phyloP scores from a whole-genome alignment of 92 coral and sea anemone genomes.

The Actinernus sp. region DNA sequence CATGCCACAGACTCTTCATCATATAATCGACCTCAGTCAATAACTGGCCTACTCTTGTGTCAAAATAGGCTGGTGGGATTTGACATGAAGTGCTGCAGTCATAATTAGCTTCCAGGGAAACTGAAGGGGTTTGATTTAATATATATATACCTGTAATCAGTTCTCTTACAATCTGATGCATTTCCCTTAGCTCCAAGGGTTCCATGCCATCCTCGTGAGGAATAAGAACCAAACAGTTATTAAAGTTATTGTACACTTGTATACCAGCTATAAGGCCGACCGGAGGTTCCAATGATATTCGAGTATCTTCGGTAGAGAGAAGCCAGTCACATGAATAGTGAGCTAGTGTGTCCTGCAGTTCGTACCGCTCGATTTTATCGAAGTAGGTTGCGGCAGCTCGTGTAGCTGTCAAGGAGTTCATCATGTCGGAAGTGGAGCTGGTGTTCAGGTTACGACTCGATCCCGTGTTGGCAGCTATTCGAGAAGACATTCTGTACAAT shows the following conservation, averaged over 20 bases:
- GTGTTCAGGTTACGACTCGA: conserved; percentile 6
- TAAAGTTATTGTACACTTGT: conserved; percentile 77
- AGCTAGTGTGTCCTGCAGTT: conserved; percentile 95
- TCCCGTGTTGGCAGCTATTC: not conserved
- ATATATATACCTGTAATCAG: conserved; percentile 86
- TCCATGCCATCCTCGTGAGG: conserved; percentile 88
- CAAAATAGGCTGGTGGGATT: conserved; percentile 94
- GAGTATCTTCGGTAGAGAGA: conserved; percentile 94
- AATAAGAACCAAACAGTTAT: conserved; percentile 82
- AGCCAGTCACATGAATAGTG: conserved; percentile 91
- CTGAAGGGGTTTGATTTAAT: conserved; percentile 93
- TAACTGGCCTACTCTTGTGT: conserved; percentile 97
- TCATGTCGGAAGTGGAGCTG: conserved; percentile 53
- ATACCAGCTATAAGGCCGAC: conserved; percentile 90
- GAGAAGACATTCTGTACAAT: conserved; percentile 44
- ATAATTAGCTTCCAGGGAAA: conserved; percentile 85
- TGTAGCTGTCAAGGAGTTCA: conserved; percentile 84
- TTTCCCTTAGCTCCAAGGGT: conserved; percentile 91
- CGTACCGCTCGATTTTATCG: conserved; percentile 96
- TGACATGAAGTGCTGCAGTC: conserved; percentile 96
- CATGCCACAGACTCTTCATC: conserved; percentile 99
- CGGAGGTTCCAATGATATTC: conserved; percentile 88
- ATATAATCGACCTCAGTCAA: conserved; percentile 91
- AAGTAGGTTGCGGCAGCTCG: conserved; percentile 96
- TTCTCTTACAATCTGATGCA: conserved; percentile 97